Evolutionary conservation across 2,888 invertebrate species (phyloP), one percentile per base, ranked within the genome.

Genomic region (Folsomia manolachei): DNA sequence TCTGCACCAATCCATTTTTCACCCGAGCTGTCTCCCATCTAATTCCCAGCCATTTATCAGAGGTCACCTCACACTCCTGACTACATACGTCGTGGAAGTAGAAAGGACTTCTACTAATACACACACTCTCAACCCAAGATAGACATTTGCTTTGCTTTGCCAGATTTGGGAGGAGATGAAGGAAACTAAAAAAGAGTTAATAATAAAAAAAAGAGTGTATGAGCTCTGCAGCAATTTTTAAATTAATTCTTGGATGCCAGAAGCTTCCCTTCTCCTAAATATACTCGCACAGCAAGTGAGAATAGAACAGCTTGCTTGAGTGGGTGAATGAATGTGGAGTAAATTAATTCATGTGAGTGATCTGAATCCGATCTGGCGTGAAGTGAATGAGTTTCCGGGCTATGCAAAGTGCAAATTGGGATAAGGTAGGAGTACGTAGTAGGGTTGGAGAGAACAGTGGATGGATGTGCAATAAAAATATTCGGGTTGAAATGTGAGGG

Each of bases 11-110:
- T 66, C 21, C 65, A 66, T 66, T 66, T 66, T 51, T 66, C 65
- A 66, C 65, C 65, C 65, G 39, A 66, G 52, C 65, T 66, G 65
- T 66, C 65, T 66, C 52, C 24, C 1, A 11, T 21, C 18, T 66
- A 66, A 66, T 66, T 66, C 65, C 65, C 2, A 14, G 19, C 65
- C 23, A 66, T 66, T 66, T 66, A 66, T 66, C 51, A 66, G 39
- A 66, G 39, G 52, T 51, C 65, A 66, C 51, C 23, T 27, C 62
- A 62, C 62, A 23, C 25, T n/a, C 60, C 11, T 11, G 51, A 18
- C 51, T n/a, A n/a, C n/a, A n/a, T n/a, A n/a, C n/a, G n/a, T n/a
- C n/a, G n/a, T n/a, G 51, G 51, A 51, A 51, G 18, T 11, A 51
- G 18, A 51, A 18, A 51, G 18, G 51, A 51, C 51, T 51, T 18